Conservation (phyloP, 2,797 vertebrate genomes). For the Phaenicophaeus curvirostris region DNA sequence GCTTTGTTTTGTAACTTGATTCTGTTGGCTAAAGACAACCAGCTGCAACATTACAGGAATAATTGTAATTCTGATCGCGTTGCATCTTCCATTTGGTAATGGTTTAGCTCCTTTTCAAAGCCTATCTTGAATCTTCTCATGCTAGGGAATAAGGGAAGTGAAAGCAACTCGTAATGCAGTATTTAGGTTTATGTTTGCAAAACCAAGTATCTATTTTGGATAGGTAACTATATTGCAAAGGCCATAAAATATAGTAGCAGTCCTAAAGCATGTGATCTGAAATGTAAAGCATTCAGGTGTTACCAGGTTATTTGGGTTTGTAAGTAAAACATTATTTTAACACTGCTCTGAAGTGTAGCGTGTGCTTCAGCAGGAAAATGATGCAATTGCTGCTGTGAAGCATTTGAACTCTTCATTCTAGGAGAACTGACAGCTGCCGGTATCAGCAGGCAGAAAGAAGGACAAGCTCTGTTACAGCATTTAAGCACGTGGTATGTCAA, state of each 20-base stretch:
- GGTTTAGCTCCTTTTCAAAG: neutral
- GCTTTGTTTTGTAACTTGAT: neutral
- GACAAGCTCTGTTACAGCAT: neutral
- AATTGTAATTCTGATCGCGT: constrained; percentile 5
- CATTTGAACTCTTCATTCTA: neutral
- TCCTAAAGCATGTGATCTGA: neutral
- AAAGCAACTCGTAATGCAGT: neutral
- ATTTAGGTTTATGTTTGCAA: neutral
- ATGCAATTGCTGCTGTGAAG: neutral
- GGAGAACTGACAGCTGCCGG: neutral
- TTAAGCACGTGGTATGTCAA: neutral
- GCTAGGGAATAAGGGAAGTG: neutral
- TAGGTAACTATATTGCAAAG: neutral
- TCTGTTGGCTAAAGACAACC: neutral
- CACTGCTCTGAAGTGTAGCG: neutral
- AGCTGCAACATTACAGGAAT: constrained; percentile 14
- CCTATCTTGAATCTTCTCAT: neutral
- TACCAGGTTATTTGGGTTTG: neutral
- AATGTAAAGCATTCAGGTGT: neutral
- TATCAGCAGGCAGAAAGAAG: neutral
- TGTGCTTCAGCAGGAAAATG: neutral
- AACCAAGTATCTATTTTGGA: neutral
- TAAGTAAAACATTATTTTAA: neutral
- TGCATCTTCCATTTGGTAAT: neutral
- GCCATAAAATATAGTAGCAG: neutral